Evolutionary conservation across 2,113 vertebrate species (phyloP).

Genomic region (Psephotus haematonotus): DNA sequence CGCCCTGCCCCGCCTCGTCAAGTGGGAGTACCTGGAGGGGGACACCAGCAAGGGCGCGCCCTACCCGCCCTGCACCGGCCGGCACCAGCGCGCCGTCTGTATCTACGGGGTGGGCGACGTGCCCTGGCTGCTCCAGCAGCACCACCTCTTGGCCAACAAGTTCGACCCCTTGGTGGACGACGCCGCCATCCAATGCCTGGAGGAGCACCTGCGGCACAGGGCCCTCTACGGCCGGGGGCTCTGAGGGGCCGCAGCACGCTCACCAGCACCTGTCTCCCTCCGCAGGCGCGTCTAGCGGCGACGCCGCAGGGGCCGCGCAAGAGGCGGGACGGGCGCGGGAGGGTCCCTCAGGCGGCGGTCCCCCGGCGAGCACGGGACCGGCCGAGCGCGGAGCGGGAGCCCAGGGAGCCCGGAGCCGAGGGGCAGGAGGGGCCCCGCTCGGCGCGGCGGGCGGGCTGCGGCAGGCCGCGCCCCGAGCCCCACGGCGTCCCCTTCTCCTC

Average conservation of each 20-base stretch:
- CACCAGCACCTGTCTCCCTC: neutral
- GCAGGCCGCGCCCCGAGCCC: neutral
- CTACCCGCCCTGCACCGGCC: slow-evolving; percentile 82
- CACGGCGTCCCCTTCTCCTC: neutral
- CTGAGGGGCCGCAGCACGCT: neutral
- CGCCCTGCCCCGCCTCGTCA: slow-evolving; percentile 83
- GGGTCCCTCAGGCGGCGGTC: rapidly evolving
- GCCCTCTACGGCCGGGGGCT: slow-evolving; percentile 66
- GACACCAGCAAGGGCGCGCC: slow-evolving; percentile 80
- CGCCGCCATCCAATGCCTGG: slow-evolving; percentile 82
- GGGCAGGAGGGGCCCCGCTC: neutral
- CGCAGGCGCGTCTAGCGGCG: neutral
- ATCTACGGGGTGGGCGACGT: slow-evolving; percentile 88
- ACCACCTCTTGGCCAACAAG: slow-evolving; percentile 92
- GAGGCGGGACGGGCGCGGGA: rapidly evolving
- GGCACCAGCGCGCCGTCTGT: slow-evolving; percentile 77
- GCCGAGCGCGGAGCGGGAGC: no score
- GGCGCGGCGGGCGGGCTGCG: no score
- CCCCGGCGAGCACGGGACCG: neutral
- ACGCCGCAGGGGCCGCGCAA: neutral
- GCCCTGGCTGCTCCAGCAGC: slow-evolving; percentile 82
- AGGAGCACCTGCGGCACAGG: slow-evolving; percentile 81
- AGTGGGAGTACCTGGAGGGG: slow-evolving; percentile 82
- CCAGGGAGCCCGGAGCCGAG: rapidly evolving
- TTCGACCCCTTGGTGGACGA: slow-evolving; percentile 87